Percentiles rank a stretch among this genome's conserved stretches.
phyloP scores from a whole-genome alignment of 2,797 vertebrate species.

The Chrysocyon brachyurus region DNA sequence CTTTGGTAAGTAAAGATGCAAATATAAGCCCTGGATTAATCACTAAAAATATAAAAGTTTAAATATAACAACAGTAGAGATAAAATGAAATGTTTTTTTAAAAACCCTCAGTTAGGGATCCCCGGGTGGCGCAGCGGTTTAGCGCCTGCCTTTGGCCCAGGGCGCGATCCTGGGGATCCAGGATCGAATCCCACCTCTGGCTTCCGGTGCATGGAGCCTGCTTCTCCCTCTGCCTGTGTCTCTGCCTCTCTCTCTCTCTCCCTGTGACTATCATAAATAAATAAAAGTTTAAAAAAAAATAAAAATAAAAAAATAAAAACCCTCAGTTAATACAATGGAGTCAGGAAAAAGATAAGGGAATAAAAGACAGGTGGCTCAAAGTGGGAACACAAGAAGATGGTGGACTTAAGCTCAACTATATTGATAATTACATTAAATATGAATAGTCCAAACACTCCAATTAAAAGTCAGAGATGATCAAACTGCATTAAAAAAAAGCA shows the following conservation, averaged over 20 bases:
- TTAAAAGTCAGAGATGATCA: background rate
- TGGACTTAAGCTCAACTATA: background rate
- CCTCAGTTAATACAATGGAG: background rate
- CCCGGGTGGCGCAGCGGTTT: no score
- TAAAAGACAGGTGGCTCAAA: background rate
- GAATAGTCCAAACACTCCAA: background rate
- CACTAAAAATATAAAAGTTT: background rate
- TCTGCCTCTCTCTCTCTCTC: no score
- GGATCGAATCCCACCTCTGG: no score
- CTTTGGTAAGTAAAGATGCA: background rate
- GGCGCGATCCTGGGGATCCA: no score
- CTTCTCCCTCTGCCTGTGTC: no score
- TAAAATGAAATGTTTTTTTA: background rate
- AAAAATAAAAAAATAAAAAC: no score
- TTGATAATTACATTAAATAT: background rate
- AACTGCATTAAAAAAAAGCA: background rate
- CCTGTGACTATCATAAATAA: no score
- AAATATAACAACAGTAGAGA: background rate
- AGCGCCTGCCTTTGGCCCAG: no score
- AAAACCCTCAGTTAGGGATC: background rate
- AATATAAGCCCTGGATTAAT: background rate
- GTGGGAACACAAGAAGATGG: background rate
- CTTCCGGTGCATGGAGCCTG: no score
- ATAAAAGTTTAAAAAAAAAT: no score
- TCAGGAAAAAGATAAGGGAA: background rate